A percentile compares a stretch with the other conserved stretches of the same genome.
Evolutionary conservation across 2,113 vertebrate species (phyloP).

Genomic region (Falcunculus frontatus): DNA sequence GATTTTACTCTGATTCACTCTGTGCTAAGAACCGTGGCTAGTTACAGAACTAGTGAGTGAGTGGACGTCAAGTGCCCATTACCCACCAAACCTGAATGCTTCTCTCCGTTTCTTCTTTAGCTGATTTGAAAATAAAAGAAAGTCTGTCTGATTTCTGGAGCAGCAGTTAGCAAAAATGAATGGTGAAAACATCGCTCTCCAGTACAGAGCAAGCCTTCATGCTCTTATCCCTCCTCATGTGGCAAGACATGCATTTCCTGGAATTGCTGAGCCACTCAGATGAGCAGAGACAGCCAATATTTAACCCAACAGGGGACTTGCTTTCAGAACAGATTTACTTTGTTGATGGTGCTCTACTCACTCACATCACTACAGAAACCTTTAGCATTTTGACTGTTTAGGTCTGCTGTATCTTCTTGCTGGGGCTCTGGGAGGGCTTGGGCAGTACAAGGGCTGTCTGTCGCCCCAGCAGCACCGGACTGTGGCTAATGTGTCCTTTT

Average conservation of each 20-base stretch:
- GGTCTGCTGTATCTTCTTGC: background rate
- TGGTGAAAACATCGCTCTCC: rapidly evolving
- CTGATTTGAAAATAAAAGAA: background rate
- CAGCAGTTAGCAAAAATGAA: background rate
- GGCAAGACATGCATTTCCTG: background rate
- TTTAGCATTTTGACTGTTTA: background rate
- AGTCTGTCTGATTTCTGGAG: background rate
- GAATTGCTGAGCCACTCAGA: background rate
- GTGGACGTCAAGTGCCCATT: background rate
- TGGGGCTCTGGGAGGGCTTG: background rate
- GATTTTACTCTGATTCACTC: background rate
- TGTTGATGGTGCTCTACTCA: background rate
- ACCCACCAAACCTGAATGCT: background rate
- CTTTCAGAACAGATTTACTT: background rate
- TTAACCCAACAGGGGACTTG: background rate
- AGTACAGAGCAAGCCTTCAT: background rate
- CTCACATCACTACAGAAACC: background rate
- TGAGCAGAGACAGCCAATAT: background rate
- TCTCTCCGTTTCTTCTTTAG: background rate
- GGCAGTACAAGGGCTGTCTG: background rate
- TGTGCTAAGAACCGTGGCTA: background rate
- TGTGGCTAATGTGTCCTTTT: background rate
- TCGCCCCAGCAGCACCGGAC: background rate
- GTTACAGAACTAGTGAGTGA: background rate
- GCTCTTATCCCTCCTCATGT: background rate